A percentile compares a stretch with the other conserved stretches of the same genome.
phyloP scores from a whole-genome alignment of 2,888 invertebrate genomes.

The Zhuqinia jingwanae region DNA sequence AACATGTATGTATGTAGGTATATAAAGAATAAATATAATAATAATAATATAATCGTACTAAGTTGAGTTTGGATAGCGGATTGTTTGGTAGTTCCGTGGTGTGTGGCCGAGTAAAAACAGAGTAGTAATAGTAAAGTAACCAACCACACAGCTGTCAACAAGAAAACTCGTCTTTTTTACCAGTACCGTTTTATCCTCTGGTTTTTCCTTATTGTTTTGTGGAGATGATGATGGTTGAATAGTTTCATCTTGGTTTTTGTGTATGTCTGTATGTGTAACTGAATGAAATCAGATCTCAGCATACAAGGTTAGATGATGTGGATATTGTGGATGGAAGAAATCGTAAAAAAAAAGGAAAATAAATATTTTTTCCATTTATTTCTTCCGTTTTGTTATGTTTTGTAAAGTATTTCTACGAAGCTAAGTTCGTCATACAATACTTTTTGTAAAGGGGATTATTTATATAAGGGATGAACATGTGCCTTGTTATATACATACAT shows the following conservation, averaged over 20 bases:
- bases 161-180: neutral
- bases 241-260: neutral
- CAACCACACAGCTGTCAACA: constrained; percentile 21
- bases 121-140: too few species aligned
- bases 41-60: neutral
- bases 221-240: neutral
- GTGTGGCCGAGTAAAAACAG: neutral
- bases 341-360: neutral
- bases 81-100: neutral
- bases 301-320: too few species aligned
- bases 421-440: neutral
- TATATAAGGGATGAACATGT: neutral
- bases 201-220: neutral
- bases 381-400: neutral
- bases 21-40: neutral
- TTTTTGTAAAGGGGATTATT: neutral
- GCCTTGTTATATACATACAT: too few species aligned
- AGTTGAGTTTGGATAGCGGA: too few species aligned
- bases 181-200: neutral
- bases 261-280: neutral
- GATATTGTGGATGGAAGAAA: neutral
- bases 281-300: neutral
- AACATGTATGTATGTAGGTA: neutral
- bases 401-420: neutral
- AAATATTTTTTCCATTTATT: constrained; percentile 1